phyloP scores from a whole-genome alignment of 2,888 invertebrate species.

The Drosophila kuntzei region DNA sequence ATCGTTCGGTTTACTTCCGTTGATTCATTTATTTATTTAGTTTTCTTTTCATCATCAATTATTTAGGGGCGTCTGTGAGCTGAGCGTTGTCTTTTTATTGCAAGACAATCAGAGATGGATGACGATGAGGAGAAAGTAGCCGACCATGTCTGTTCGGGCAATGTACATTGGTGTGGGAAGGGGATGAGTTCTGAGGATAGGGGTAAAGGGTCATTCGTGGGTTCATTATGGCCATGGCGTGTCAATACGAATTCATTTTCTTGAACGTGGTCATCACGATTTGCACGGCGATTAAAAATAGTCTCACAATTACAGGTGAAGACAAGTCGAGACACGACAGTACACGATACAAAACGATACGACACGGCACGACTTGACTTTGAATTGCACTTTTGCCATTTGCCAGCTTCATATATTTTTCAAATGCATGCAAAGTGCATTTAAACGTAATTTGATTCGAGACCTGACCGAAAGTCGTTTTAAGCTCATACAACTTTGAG shows the following conservation, averaged over 20 bases:
- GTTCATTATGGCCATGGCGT: constrained; percentile 10
- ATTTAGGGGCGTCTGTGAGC: constrained; percentile 57
- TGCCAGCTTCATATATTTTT: constrained; percentile 56
- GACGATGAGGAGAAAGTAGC: constrained; percentile 28
- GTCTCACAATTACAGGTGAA: constrained; percentile 23
- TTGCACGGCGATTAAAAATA: constrained; percentile 25
- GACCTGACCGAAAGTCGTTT: constrained; percentile 23
- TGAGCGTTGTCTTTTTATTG: constrained; percentile 57
- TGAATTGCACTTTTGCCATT: constrained; percentile 58
- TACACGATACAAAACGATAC: background rate
- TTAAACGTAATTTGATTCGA: constrained; percentile 59
- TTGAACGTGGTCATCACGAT: constrained; percentile 27
- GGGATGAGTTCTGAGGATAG: background rate
- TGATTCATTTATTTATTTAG: constrained; percentile 80
- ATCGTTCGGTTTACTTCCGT: constrained; percentile 46
- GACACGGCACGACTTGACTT: constrained; percentile 48
- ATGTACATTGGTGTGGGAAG: background rate
- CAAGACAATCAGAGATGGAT: constrained; percentile 58
- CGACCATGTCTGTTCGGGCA: background rate
- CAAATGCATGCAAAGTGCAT: constrained; percentile 66
- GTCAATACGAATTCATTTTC: constrained; percentile 7
- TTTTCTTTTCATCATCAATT: constrained; percentile 76
- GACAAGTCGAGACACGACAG: constrained; percentile 13
- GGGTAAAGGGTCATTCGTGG: background rate
- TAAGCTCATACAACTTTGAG: constrained; percentile 53